These are phyloP conservation scores for Taurulus bubalis DNA, from an alignment of 2,113 vertebrate genomes.

Conservation along the genomic window DNA sequence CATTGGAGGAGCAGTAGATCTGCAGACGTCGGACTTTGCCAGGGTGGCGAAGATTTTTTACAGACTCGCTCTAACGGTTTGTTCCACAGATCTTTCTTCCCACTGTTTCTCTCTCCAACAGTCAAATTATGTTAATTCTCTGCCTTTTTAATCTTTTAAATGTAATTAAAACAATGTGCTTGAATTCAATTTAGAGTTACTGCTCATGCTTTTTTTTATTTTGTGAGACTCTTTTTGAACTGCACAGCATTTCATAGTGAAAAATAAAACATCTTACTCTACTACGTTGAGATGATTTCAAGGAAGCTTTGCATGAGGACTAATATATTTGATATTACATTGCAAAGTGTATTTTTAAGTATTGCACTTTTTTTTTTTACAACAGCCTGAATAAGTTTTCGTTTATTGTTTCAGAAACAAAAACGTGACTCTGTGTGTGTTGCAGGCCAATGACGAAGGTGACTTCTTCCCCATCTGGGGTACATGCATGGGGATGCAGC, in stretches of 20 bases:
- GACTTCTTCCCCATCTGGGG: constrained; percentile 88
- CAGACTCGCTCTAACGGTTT: constrained; percentile 80
- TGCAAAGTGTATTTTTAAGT: neutral
- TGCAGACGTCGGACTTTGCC: constrained; percentile 83
- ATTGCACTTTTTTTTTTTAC: neutral
- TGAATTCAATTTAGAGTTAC: neutral
- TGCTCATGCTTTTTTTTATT: neutral
- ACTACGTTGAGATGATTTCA: neutral
- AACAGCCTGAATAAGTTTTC: neutral
- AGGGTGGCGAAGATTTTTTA: constrained; percentile 82
- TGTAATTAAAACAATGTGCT: neutral
- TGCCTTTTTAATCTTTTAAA: neutral
- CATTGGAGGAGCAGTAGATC: constrained; percentile 80
- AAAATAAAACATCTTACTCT: neutral
- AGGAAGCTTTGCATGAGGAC: neutral
- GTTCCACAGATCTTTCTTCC: constrained; percentile 27
- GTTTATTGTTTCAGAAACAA: neutral
- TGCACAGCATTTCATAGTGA: neutral
- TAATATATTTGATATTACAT: neutral
- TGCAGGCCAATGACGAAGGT: constrained; percentile 83
- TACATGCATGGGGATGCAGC: constrained; percentile 86
- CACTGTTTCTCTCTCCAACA: neutral
- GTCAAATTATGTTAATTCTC: neutral
- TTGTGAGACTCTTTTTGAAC: neutral
- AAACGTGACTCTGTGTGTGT: constrained; percentile 20